These are phyloP conservation scores for Acholoe squamosa DNA, from an alignment of 2,888 invertebrate genomes.

Conservation along the genomic window DNA sequence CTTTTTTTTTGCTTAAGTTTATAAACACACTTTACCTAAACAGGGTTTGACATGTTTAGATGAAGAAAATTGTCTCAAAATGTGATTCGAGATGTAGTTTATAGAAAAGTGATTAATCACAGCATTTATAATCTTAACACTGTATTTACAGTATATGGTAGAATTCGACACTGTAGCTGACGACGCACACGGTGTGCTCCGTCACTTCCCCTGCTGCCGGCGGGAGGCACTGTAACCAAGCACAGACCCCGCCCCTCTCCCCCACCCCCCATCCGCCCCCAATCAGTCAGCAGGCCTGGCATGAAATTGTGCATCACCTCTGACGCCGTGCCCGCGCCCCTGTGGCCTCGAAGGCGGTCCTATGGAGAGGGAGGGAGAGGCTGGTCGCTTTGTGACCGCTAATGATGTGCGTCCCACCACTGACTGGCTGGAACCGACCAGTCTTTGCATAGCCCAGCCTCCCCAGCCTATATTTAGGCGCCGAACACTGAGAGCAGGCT, in stretches of 20 bases:
- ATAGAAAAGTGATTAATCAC: no score
- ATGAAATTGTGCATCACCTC: slow-evolving; percentile 62
- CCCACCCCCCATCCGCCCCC: slow-evolving; percentile 17
- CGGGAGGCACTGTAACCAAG: neutral
- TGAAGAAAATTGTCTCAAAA: no score
- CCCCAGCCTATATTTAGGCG: slow-evolving; percentile 50
- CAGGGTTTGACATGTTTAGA: no score
- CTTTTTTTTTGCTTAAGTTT: no score
- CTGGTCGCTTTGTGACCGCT: slow-evolving; percentile 25
- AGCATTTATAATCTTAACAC: no score
- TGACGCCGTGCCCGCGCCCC: slow-evolving; percentile 3
- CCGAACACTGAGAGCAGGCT: neutral
- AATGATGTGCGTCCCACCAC: neutral
- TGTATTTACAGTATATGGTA: no score
- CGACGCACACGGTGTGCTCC: no score
- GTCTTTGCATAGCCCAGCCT: neutral
- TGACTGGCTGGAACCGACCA: neutral
- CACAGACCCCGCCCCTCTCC: slow-evolving; percentile 46
- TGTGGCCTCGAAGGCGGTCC: neutral
- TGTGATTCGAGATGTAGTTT: no score
- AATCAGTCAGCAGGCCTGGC: slow-evolving; percentile 53
- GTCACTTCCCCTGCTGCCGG: neutral
- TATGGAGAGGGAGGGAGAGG: neutral
- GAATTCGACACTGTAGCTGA: no score
- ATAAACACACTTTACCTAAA: no score